These are phyloP conservation scores for Phalacrocorax aristotelis DNA, from an alignment of 2,113 vertebrate species.

Conservation along the genomic window DNA sequence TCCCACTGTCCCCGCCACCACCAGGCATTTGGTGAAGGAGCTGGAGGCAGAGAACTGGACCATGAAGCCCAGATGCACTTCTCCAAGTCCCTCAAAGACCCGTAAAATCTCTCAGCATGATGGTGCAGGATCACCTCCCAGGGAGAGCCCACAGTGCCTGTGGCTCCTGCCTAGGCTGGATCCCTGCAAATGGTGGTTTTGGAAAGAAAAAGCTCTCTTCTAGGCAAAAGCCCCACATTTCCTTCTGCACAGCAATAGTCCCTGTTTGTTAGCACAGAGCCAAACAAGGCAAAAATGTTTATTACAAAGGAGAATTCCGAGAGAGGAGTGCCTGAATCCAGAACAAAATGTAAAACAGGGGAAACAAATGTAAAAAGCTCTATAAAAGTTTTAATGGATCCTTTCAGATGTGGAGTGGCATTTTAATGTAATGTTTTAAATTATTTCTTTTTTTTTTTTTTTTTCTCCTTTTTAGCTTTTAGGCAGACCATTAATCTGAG, in stretches of 20 bases:
- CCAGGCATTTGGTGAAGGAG: neutral
- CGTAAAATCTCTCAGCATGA: neutral
- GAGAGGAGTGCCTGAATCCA: neutral
- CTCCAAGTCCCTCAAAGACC: neutral
- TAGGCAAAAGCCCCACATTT: neutral
- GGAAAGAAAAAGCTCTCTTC: neutral
- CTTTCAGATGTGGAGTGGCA: constrained; percentile 35
- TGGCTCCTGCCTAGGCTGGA: neutral
- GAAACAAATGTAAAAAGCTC: constrained; percentile 48
- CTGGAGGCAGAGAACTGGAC: neutral
- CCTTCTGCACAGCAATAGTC: neutral
- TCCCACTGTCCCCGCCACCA: neutral
- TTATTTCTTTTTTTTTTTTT: neutral
- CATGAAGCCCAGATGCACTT: neutral
- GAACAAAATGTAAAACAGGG: constrained; percentile 44
- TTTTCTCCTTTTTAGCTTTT: constrained; percentile 32
- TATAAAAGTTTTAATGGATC: constrained; percentile 55
- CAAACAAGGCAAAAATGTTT: neutral
- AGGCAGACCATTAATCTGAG: constrained; percentile 50
- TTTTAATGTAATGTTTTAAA: constrained; percentile 57
- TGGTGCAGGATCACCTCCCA: neutral
- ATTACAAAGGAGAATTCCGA: neutral
- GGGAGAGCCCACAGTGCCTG: accelerated
- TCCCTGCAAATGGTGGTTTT: neutral
- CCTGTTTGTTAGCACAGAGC: neutral